Base-by-base conservation (phyloP, 2,797 vertebrate genomes). In the Bufotes viridis region DNA sequence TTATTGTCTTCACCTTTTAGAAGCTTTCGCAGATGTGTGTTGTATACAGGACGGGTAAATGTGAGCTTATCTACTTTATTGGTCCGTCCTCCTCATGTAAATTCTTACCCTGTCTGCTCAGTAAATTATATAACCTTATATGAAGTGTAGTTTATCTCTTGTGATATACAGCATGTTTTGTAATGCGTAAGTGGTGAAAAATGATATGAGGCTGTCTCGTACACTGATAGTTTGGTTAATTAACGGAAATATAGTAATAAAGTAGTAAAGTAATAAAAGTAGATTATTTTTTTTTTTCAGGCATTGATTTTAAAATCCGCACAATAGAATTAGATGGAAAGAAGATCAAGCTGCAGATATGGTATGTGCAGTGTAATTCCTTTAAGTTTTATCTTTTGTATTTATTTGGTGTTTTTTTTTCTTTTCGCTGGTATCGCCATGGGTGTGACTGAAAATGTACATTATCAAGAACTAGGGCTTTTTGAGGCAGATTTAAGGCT, bases 271-370 rank as follows among this genome's bases (percentile, higher is more conserved):
- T 72, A 72, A 34, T 72, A 72, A 72, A 18, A 20, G 34, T 17
- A 1, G 1, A 51, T 82, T 26, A 51, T 63, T 65, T 15, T 29
- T 87, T 29, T 83, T 83, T 81, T 90, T 63, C 95, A 99, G 98
- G 98, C 91, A 99, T 99, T 76, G 98, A 99, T 93, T 99, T 99
- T 91, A 99, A 99, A 95, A 99, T 99, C 95, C 94, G 98, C 94
- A 99, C 98, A 69, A 97, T 99, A 93, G 98, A 99, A 93, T 93
- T 99, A 90, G 97, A 99, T 89, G 98, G 98, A 85, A 99, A 99
- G 95, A 97, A 97, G 95, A 99, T 99, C 91, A 99, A 99, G 91
- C 97, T 99, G 88, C 98, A 99, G 22, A 99, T 99, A 92, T 99
- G 98, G 98, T 99, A 94, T 96, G 96, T 95, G 9, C 9, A 55